Percentiles rank a stretch among this genome's conserved stretches.
Conservation (phyloP, 2,888 invertebrate species). For the Drosophila suboccidentalis region DNA sequence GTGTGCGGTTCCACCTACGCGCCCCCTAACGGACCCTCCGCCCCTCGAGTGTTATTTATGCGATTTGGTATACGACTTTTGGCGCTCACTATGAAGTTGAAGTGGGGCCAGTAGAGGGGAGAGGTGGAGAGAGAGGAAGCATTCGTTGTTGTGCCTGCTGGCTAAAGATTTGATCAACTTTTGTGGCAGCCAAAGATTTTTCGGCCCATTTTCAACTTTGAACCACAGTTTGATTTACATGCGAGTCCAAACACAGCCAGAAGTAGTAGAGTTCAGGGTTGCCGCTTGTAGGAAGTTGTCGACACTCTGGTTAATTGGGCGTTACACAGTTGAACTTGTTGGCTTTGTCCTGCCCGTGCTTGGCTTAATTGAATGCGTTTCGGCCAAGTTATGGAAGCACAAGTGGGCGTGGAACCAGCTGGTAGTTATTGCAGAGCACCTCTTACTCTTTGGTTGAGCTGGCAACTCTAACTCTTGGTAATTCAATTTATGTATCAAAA, state of each 20-base stretch:
- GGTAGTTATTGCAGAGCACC: conserved; percentile 14
- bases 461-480: conserved; percentile 3
- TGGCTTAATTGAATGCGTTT: conserved; percentile 48
- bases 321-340: conserved; percentile 54
- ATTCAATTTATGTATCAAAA: background rate
- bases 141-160: conserved; percentile 17
- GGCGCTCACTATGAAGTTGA: conserved; percentile 37
- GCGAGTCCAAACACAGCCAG: conserved; percentile 30
- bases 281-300: conserved; percentile 53
- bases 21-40: conserved; percentile 20
- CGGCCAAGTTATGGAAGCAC: conserved; percentile 13
- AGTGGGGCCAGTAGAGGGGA: conserved; percentile 3
- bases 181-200: conserved; percentile 64
- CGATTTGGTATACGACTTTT: conserved; percentile 73
- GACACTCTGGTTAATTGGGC: conserved; percentile 73
- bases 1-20: conserved; percentile 51
- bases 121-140: background rate
- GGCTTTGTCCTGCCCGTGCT: conserved; percentile 28
- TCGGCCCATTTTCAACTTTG: conserved; percentile 73
- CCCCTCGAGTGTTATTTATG: conserved; percentile 69
- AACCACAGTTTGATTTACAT: conserved; percentile 75
- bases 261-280: background rate
- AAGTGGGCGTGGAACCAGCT: conserved; percentile 2
- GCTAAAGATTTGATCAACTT: conserved; percentile 68
- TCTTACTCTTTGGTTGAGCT: background rate